Conservation (phyloP, 2,113 vertebrate genomes). For the Ochotona princeps region DNA sequence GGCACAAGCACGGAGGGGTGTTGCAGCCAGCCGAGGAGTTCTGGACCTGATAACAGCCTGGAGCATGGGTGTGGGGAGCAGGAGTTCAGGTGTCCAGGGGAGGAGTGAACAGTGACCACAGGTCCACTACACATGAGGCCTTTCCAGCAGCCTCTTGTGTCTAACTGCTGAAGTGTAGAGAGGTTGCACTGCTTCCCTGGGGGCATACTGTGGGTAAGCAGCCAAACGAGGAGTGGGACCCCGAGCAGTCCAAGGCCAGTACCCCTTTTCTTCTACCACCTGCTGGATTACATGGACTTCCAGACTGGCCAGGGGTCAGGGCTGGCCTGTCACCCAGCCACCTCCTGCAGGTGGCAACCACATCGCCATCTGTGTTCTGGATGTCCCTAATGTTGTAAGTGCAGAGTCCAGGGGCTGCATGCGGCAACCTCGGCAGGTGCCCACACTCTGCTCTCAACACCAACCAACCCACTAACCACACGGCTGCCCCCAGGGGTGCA, state of each 20-base stretch:
- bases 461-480: no score
- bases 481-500: neutral
- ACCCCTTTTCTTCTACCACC: neutral
- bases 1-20: neutral
- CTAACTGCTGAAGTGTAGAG: neutral
- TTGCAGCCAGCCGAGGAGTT: neutral
- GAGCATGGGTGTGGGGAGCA: neutral
- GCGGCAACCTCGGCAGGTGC: neutral
- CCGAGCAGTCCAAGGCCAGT: neutral
- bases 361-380: rapidly evolving
- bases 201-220: neutral
- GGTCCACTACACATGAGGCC: neutral
- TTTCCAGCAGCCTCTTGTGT: neutral
- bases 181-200: neutral
- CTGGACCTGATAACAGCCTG: neutral
- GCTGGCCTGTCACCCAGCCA: neutral
- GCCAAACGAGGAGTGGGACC: neutral
- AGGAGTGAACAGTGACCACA: neutral
- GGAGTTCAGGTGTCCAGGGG: neutral
- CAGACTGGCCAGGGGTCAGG: neutral
- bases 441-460: neutral
- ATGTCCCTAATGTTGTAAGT: rapidly evolving
- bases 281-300: neutral
- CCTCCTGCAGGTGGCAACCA: neutral
- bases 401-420: rapidly evolving